These are phyloP conservation scores for Oceanodroma tethys DNA, from an alignment of 2,113 vertebrate genomes.

Conservation along the genomic window DNA sequence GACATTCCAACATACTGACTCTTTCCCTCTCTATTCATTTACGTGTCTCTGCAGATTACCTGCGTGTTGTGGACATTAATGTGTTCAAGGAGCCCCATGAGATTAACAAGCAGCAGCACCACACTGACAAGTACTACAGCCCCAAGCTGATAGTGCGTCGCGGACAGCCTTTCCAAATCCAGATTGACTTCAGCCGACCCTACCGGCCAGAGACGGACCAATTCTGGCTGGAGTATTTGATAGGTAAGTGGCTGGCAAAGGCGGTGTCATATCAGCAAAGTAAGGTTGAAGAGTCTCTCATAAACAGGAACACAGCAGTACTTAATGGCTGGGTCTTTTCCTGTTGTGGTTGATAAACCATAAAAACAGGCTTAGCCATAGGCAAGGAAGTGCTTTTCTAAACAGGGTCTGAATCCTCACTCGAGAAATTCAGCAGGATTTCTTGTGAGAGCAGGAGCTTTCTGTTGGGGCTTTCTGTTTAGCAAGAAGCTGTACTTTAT, in stretches of 20 bases:
- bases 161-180: conserved; percentile 85
- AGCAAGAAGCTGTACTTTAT: not conserved
- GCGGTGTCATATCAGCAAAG: not conserved
- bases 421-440: not conserved
- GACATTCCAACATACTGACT: not conserved
- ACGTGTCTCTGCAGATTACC: conserved; percentile 70
- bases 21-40: not conserved
- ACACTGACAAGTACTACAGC: conserved; percentile 78
- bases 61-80: conserved; percentile 78
- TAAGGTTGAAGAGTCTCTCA: not conserved
- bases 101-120: conserved; percentile 83
- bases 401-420: not conserved
- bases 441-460: not conserved
- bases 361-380: not conserved
- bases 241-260: conserved; percentile 78
- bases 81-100: conserved; percentile 74
- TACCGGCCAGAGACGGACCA: conserved; percentile 79
- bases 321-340: not conserved
- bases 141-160: conserved; percentile 84
- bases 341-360: not conserved
- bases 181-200: conserved; percentile 82
- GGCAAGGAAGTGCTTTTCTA: not conserved
- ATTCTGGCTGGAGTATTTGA: conserved; percentile 89
- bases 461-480: not conserved
- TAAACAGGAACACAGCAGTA: not conserved